Evolutionary conservation across 2,113 vertebrate genomes (phyloP).

Genomic region (Trochalopteron elliotii): DNA sequence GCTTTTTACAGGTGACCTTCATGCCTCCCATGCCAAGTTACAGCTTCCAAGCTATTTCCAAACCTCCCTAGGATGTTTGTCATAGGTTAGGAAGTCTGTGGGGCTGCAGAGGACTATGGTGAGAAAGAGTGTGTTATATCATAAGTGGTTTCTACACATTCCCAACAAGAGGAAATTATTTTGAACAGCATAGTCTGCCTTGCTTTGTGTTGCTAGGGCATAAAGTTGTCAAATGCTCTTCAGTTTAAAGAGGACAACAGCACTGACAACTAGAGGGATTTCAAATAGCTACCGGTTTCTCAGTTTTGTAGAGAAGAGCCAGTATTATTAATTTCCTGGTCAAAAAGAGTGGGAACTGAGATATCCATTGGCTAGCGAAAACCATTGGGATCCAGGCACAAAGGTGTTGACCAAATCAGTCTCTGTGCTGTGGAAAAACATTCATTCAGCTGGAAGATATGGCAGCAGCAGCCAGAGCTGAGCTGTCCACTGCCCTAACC

Average conservation of each 20-base stretch:
- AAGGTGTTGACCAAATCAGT: not conserved
- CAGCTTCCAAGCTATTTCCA: not conserved
- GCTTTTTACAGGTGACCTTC: not conserved
- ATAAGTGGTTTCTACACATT: not conserved
- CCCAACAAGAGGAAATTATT: not conserved
- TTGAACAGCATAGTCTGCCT: not conserved
- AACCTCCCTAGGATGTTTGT: not conserved
- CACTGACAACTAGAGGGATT: not conserved
- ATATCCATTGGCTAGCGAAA: not conserved
- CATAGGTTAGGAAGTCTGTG: not conserved
- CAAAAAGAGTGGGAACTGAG: not conserved
- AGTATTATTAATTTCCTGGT: not conserved
- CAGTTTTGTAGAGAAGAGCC: not conserved
- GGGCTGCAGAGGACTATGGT: fast-evolving
- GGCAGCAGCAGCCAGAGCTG: not conserved
- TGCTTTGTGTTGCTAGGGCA: not conserved
- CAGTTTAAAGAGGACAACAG: not conserved
- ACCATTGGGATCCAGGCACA: not conserved
- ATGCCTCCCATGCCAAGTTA: not conserved
- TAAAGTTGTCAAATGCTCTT: conserved; percentile 1
- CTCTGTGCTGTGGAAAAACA: not conserved
- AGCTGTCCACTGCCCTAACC: not conserved
- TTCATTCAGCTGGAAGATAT: not conserved
- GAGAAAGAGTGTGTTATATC: not conserved
- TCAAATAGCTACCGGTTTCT: not conserved